phyloP scores from a whole-genome alignment of 2,888 invertebrate species.

The Formica aserva region DNA sequence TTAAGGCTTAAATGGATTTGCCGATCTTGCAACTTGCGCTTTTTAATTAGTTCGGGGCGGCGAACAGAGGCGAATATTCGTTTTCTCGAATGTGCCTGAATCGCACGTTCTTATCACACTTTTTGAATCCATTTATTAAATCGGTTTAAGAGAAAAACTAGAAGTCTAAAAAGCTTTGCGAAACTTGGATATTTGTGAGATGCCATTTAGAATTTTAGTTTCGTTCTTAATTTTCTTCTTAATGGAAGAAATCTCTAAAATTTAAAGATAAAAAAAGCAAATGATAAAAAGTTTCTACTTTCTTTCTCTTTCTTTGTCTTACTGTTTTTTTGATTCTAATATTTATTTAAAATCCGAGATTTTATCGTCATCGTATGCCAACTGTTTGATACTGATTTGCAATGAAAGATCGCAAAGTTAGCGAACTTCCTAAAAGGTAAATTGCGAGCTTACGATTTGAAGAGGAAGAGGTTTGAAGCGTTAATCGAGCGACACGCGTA shows the following conservation, averaged over 20 bases:
- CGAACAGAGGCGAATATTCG: constrained; percentile 8
- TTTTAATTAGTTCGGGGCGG: constrained; percentile 39
- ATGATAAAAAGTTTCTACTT: not conserved
- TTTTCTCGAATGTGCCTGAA: constrained; percentile 2
- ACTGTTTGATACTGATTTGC: not conserved
- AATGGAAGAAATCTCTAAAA: not conserved
- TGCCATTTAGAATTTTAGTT: constrained; percentile 2
- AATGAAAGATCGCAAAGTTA: constrained; percentile 7
- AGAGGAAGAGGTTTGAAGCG: constrained; percentile 1
- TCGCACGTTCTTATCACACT: not conserved
- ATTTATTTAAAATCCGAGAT: constrained; percentile 23
- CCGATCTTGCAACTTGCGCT: constrained; percentile 47
- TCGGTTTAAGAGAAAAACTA: not conserved
- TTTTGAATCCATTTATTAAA: constrained; percentile 37
- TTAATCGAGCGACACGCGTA: constrained; percentile 51
- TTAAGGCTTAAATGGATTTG: constrained; percentile 52
- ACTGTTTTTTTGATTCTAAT: not conserved
- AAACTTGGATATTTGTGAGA: constrained; percentile 1
- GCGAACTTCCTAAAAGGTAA: constrained; percentile 1
- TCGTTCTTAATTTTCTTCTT: constrained; percentile 5
- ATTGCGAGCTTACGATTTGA: constrained; percentile 6
- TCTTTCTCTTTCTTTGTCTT: not conserved
- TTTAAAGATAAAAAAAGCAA: not conserved
- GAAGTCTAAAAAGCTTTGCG: not conserved
- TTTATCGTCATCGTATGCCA: constrained; percentile 9